Evolutionary conservation across 1,140 invertebrate species (phyloP), one percentile per base, ranked within the genome.

Genomic region (Adoxophyes honmai): DNA sequence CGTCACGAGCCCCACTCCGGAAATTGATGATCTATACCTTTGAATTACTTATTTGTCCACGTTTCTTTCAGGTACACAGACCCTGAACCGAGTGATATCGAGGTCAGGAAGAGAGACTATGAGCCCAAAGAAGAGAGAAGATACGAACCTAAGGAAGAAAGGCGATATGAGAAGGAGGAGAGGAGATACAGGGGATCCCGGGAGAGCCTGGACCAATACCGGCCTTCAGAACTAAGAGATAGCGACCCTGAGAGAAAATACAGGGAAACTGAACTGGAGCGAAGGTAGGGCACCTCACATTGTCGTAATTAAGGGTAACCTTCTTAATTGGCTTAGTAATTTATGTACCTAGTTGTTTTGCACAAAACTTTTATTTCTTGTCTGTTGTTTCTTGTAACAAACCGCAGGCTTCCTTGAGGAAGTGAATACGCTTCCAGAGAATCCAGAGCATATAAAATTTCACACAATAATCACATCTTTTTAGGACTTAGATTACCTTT

Each of bases 21-120:
- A n/a, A n/a, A n/a, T n/a, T n/a, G n/a, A n/a, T n/a, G n/a, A n/a
- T n/a, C n/a, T n/a, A n/a, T n/a, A n/a, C n/a, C n/a, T n/a, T n/a
- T n/a, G n/a, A 28, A 28, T 28, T 28, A 28, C 21, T 10, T 9
- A 10, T 10, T 83, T 85, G 52, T 74, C 66, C 1, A 81, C 84
- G 55, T 83, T 85, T 59, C 70, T 62, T 28, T n/a, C 60, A 90
- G 90, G 59, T 88, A 83, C 64, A 86, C 82, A 52, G 85, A 88
- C 57, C 85, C 85, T 18, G 85, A 86, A 70, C 85, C 85, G 10
- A 88, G 81, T 55, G 85, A 88, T 37, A 75, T 80, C 14, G 70
- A 83, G 15, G 73, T 81, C 4, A 78, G 63, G 52, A 83, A 77
- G 54, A 68, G 67, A 35, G 74, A 86, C 33, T 75, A 75, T 34